Conservation (phyloP, 2,888 invertebrate species). For the Heliconius hortense region DNA sequence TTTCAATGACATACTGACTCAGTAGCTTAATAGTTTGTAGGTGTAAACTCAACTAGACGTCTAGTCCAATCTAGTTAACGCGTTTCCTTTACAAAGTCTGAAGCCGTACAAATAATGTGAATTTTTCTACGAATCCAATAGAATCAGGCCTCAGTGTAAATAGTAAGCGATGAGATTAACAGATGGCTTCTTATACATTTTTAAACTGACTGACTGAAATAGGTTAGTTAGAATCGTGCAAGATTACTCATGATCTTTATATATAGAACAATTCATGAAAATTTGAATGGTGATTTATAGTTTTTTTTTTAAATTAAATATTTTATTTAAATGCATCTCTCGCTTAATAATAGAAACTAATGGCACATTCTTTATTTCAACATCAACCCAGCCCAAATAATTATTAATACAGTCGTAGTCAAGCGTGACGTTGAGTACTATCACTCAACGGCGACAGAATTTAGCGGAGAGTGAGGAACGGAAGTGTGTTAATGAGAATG, state of each 20-base stretch:
- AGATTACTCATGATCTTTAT: background rate
- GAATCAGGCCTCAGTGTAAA: constrained; percentile 32
- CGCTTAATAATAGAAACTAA: too few species aligned
- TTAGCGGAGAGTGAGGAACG: background rate
- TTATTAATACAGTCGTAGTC: too few species aligned
- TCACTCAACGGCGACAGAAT: too few species aligned
- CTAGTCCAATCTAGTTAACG: constrained; percentile 30
- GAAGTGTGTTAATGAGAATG: background rate
- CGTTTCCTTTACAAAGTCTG: constrained; percentile 28
- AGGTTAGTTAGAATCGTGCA: background rate
- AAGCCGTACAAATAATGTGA: constrained; percentile 32
- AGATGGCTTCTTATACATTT: constrained; percentile 7
- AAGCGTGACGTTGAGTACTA: background rate
- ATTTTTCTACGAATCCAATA: constrained; percentile 21
- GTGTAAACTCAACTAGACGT: constrained; percentile 9
- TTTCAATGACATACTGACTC: constrained; percentile 15
- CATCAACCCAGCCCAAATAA: too few species aligned
- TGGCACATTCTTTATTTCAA: too few species aligned
- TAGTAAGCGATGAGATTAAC: constrained; percentile 18
- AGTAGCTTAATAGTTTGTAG: constrained; percentile 19
- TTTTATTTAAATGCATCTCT: too few species aligned
- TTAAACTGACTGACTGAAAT: background rate
- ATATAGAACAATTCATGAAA: background rate
- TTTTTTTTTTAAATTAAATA: too few species aligned
- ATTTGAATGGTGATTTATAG: background rate